Conservation (phyloP, 2,888 invertebrate genomes). For the Troilus luridus region DNA sequence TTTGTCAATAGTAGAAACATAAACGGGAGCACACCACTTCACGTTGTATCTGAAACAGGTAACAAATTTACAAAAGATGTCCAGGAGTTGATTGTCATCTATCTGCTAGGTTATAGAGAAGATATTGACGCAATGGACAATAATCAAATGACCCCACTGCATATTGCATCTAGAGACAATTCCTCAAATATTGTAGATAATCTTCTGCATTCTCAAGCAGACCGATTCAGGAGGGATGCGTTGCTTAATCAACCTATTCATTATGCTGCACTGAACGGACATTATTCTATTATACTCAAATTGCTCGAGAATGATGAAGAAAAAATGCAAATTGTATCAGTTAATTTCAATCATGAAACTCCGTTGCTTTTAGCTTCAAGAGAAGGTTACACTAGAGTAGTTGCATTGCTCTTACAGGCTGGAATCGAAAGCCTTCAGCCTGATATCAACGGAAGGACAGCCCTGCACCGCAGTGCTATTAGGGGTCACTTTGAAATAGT, state of each 20-base stretch:
- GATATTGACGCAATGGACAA: neutral
- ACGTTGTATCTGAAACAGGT: neutral
- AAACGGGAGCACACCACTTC: neutral
- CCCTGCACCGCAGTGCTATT: neutral
- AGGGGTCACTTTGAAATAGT: neutral
- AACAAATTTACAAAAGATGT: neutral
- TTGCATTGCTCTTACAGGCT: neutral
- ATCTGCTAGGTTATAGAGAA: neutral
- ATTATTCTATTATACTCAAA: neutral
- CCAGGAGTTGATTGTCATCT: neutral
- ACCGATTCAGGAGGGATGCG: neutral
- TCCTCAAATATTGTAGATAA: neutral
- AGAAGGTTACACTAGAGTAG: neutral
- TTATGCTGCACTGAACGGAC: neutral
- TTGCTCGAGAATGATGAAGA: neutral
- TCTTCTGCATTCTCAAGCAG: neutral
- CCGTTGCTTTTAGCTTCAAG: neutral
- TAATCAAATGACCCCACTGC: neutral
- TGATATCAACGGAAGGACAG: neutral
- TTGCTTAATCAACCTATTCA: neutral
- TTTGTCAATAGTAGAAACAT: neutral
- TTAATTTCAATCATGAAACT: neutral
- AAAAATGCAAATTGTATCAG: neutral
- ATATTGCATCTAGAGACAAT: neutral
- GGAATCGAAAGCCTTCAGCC: neutral